These are phyloP conservation scores for Cyphomyrus discorhynchus DNA, from an alignment of 2,113 vertebrate species.

Conservation along the genomic window DNA sequence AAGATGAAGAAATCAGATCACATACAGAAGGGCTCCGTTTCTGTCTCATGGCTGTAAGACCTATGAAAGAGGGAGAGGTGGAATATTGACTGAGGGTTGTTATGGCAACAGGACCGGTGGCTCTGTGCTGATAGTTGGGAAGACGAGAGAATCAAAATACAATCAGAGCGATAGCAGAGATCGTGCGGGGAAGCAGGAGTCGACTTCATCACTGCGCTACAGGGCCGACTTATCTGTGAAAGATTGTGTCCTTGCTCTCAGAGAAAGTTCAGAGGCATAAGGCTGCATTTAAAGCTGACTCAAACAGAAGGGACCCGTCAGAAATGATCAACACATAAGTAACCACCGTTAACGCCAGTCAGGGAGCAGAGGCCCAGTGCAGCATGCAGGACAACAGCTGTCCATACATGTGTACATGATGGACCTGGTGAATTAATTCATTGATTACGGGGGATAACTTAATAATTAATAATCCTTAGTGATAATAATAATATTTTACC, in stretches of 20 bases:
- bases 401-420: neutral
- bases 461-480: neutral
- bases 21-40: neutral
- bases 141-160: constrained; percentile 3
- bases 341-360: neutral
- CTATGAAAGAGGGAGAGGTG: neutral
- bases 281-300: neutral
- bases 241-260: neutral
- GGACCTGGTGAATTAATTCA: neutral
- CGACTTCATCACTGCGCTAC: neutral
- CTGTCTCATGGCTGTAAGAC: neutral
- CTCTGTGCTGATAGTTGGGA: neutral
- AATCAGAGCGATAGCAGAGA: constrained; percentile 5
- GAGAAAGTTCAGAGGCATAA: neutral
- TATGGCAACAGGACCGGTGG: constrained; percentile 17
- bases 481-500: neutral
- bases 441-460: neutral
- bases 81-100: constrained; percentile 19
- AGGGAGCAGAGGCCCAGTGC: neutral
- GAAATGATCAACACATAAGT: neutral
- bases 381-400: neutral
- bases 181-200: neutral
- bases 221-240: constrained; percentile 2
- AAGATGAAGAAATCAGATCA: neutral
- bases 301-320: neutral